Conservation (phyloP, 1,140 invertebrate species). For the Chironomus striatipennis region DNA sequence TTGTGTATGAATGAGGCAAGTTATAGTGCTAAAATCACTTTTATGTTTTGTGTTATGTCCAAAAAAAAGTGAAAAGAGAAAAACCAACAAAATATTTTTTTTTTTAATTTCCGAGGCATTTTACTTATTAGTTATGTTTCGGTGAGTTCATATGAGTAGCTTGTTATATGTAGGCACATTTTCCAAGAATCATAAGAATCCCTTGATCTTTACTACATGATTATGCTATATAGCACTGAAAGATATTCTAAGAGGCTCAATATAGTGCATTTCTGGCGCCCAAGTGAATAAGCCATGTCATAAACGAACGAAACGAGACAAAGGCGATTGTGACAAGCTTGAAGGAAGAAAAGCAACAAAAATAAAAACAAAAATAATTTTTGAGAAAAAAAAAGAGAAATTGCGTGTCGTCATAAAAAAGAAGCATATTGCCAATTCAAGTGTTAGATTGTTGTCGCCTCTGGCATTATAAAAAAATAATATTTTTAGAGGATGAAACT, state of each 20-base stretch:
- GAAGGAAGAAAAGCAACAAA: too few relatives aligned
- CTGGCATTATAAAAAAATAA: neutral
- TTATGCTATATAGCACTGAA: neutral
- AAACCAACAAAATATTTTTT: neutral
- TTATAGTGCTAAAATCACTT: slow-evolving; percentile 7
- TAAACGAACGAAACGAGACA: too few relatives aligned
- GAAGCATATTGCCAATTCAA: neutral
- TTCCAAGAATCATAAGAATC: neutral
- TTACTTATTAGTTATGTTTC: too few relatives aligned
- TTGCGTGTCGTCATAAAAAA: too few relatives aligned
- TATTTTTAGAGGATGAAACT: neutral
- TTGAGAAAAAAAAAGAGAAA: too few relatives aligned
- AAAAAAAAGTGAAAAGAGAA: too few relatives aligned
- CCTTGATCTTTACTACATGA: neutral
- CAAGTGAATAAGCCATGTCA: too few relatives aligned
- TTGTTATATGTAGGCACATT: neutral
- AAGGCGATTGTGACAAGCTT: too few relatives aligned
- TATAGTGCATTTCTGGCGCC: neutral
- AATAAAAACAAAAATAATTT: too few relatives aligned
- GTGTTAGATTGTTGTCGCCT: slow-evolving; percentile 9
- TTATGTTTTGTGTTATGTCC: neutral
- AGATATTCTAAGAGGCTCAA: too few relatives aligned
- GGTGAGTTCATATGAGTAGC: too few relatives aligned
- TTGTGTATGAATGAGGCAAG: too few relatives aligned
- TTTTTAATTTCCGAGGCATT: neutral